These are phyloP conservation scores for Aethina tumida DNA, from an alignment of 1,140 invertebrate species.

Conservation along the genomic window DNA sequence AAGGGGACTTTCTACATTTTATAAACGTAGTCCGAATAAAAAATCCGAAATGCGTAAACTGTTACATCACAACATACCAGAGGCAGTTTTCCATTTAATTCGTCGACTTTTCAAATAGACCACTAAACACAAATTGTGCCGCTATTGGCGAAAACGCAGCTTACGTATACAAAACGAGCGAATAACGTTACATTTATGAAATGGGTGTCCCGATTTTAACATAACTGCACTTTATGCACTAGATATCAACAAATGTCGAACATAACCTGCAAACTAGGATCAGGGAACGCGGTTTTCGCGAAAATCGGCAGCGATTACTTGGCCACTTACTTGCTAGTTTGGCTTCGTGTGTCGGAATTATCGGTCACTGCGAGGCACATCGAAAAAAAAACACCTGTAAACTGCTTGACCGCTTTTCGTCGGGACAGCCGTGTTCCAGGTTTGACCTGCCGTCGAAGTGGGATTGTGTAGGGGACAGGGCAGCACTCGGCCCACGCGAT, in stretches of 20 bases:
- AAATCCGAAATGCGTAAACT: constrained; percentile 1
- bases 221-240: constrained; percentile 33
- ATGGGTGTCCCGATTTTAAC: constrained; percentile 24
- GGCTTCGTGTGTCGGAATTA: constrained; percentile 15
- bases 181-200: constrained; percentile 32
- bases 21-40: background rate
- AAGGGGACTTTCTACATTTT: background rate
- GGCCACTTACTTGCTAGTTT: too few relatives aligned
- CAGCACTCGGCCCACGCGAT: constrained; percentile 9
- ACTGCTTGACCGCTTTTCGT: constrained; percentile 37
- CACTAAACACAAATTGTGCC: background rate
- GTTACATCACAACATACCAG: constrained; percentile 2
- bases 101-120: background rate
- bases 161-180: constrained; percentile 11
- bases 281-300: constrained; percentile 4
- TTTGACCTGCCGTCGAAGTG: constrained; percentile 31
- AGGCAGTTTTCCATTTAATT: constrained; percentile 7
- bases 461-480: constrained; percentile 29
- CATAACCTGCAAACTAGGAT: constrained; percentile 24
- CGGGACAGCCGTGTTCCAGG: constrained; percentile 35
- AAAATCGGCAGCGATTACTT: constrained; percentile 7
- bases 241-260: constrained; percentile 31
- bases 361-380: constrained; percentile 29
- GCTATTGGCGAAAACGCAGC: constrained; percentile 10
- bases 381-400: constrained; percentile 36